phyloP scores from a whole-genome alignment of 1,140 invertebrate genomes.

The Drosophila prosaltans region DNA sequence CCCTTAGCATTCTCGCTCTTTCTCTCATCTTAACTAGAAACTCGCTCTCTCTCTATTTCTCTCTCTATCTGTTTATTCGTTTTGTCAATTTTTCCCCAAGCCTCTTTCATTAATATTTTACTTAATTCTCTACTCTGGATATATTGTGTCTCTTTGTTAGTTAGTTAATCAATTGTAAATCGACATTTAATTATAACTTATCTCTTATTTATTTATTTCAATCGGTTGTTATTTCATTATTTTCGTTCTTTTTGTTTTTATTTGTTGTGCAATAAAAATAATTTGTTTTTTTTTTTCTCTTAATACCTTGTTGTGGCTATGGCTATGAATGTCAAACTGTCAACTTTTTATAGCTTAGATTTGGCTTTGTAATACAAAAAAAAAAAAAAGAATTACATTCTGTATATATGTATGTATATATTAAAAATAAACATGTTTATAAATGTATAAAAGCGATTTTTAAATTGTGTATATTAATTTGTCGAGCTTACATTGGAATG shows the following conservation, averaged over 20 bases:
- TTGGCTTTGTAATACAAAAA: constrained; percentile 17
- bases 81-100: not conserved
- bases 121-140: constrained; percentile 25
- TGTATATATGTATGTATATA: not conserved
- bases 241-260: not conserved
- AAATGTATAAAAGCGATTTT: constrained; percentile 13
- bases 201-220: constrained; percentile 62
- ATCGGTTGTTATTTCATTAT: constrained; percentile 1
- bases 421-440: not conserved
- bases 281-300: constrained; percentile 11
- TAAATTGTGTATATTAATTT: constrained; percentile 16
- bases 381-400: constrained; percentile 24
- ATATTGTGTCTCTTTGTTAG: constrained; percentile 23
- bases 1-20: not conserved
- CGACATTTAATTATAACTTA: constrained; percentile 76
- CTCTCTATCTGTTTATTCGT: too few species aligned
- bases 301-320: constrained; percentile 17
- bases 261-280: not conserved
- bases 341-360: constrained; percentile 26
- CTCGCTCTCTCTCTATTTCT: too few species aligned
- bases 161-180: constrained; percentile 63
- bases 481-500: not conserved
- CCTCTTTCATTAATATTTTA: constrained; percentile 18
- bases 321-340: constrained; percentile 26
- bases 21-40: not conserved